Evolutionary conservation across 2,113 vertebrate genomes (phyloP), one percentile per base, ranked within the genome.

Genomic region (Nerophis lumbriciformis): DNA sequence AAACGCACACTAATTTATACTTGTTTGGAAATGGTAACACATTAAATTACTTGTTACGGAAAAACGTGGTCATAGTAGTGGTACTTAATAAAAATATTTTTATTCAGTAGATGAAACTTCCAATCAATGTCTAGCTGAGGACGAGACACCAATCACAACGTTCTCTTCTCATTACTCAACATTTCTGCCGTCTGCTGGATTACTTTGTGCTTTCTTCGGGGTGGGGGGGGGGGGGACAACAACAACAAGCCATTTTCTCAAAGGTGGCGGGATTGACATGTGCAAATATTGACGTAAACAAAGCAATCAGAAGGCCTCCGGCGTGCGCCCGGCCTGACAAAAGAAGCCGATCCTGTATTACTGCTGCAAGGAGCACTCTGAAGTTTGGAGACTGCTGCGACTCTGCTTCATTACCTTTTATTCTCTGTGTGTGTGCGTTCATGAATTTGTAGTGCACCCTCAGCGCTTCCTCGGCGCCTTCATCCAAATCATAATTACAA

Each of bases 401-500:
- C 44, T 45, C 36, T 63, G 64, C 57, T 62, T 66, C 48, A 65
- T 78, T 71, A 56, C 19, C 51, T 48, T 62, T 66, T 51, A 47
- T 68, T 71, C 52, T 14, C 47, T 45, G 59, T 13, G 48, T 53
- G 54, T 55, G 42, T 38, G 54, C 74, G 78, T 77, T 72, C 76
- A 48, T 57, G 61, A 57, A 79, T 81, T 79, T 83, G 77, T 72
- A 64, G 54, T 64, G 72, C 16, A 1, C 67, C 56, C 66, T 83
- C 66, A 69, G 61, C 61, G 70, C 70, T 80, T 72, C 56, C 66
- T 83, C 66, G 68, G 61, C 61, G 70, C 70, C 82, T 71, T 77
- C 84, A 81, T 85, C 77, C 75, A 83, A 82, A 82, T 89, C 86
- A 87, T 90, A 90, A 90, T 90, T 90, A 89, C 88, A 85, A 86